A percentile compares a stretch with the other conserved stretches of the same genome.
Evolutionary conservation across 2,113 vertebrate species (phyloP).

Genomic region (Trematocara macrostoma): DNA sequence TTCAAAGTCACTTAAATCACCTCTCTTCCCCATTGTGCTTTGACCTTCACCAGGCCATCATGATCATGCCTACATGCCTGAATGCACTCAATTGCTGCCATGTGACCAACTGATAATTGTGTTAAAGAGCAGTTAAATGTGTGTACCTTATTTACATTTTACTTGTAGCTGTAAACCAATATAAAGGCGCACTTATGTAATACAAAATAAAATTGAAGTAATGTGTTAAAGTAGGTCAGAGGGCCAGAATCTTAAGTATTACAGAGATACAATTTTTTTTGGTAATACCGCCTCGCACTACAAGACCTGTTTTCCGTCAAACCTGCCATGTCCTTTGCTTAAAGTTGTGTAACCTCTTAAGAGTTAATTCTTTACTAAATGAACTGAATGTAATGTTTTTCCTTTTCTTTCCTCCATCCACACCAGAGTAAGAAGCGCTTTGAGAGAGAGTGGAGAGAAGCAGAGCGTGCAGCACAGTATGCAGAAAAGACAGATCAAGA

Average conservation of each 20-base stretch:
- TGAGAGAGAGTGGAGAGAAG: conserved; percentile 86
- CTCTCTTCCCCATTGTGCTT: not conserved
- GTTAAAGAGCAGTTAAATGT: not conserved
- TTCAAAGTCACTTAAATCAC: not conserved
- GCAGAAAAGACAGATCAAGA: conserved; percentile 85
- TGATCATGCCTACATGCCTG: not conserved
- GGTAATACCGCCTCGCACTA: not conserved
- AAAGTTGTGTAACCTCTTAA: not conserved
- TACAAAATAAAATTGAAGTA: not conserved
- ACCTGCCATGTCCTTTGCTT: not conserved
- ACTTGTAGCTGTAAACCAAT: not conserved
- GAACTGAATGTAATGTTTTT: not conserved
- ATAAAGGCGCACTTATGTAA: not conserved
- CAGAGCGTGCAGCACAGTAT: conserved; percentile 78
- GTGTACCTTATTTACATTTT: not conserved
- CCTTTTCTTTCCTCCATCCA: not conserved
- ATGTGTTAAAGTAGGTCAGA: not conserved
- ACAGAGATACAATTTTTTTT: not conserved
- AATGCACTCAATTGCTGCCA: not conserved
- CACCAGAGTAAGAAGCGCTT: conserved; percentile 86
- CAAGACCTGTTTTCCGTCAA: not conserved
- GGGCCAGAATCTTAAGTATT: not conserved
- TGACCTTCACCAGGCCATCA: not conserved
- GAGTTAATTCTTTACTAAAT: not conserved
- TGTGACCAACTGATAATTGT: not conserved